Conservation (phyloP, 2,113 vertebrate species). For the Phodopus roborovskii region DNA sequence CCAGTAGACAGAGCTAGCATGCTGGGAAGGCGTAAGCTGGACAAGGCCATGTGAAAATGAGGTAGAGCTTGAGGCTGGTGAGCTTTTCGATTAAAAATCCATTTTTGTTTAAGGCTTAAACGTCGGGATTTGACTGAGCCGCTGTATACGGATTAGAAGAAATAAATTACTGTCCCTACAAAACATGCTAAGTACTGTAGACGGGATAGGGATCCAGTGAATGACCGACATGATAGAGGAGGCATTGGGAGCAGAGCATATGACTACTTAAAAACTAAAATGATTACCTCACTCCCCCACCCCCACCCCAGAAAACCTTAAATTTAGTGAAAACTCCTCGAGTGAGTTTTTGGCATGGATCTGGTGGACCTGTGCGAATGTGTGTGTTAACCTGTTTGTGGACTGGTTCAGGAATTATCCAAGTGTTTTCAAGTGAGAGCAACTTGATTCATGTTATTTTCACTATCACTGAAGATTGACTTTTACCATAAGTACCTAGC, state of each 20-base stretch:
- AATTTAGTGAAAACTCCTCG: background rate
- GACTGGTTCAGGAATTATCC: background rate
- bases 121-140: slow-evolving; percentile 30
- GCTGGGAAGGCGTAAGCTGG: background rate
- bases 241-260: background rate
- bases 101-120: slow-evolving; percentile 71
- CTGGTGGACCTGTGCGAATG: background rate
- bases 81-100: slow-evolving; percentile 41
- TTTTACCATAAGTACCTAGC: background rate
- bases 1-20: background rate
- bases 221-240: background rate
- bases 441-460: slow-evolving; percentile 32
- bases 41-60: background rate
- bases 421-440: slow-evolving; percentile 18
- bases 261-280: slow-evolving; percentile 44
- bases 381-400: background rate
- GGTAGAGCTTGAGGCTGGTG: background rate
- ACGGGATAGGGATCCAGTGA: background rate
- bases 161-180: slow-evolving; percentile 33
- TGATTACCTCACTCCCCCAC: rapidly evolving
- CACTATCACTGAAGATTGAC: slow-evolving; percentile 12
- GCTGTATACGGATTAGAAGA: slow-evolving; percentile 60
- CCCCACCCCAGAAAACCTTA: background rate
- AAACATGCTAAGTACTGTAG: slow-evolving; percentile 22
- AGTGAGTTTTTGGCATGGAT: background rate